Evolutionary conservation across 1,140 invertebrate species (phyloP).

Genomic region (Leptopilina boulardi): DNA sequence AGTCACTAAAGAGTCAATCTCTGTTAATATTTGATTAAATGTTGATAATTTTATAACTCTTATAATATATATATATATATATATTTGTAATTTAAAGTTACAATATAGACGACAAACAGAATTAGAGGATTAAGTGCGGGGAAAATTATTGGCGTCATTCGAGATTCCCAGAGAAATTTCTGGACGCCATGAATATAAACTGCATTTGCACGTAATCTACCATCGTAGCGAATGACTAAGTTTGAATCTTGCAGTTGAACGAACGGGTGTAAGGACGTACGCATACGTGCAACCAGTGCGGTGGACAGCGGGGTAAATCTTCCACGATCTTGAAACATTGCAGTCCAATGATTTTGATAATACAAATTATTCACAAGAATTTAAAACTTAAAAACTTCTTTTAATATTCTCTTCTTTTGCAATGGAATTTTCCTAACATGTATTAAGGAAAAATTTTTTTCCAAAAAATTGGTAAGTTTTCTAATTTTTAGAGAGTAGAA

Average conservation of each 20-base stretch:
- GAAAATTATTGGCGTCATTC: neutral
- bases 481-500: too few relatives aligned
- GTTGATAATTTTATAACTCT: too few relatives aligned
- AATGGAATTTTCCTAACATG: too few relatives aligned
- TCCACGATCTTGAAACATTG: neutral
- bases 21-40: too few relatives aligned
- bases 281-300: constrained; percentile 4
- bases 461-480: too few relatives aligned
- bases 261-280: constrained; percentile 20
- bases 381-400: too few relatives aligned
- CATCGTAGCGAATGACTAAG: constrained; percentile 21
- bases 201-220: constrained; percentile 12
- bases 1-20: too few relatives aligned
- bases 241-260: constrained; percentile 26
- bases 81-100: too few relatives aligned
- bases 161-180: neutral
- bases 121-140: neutral
- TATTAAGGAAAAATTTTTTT: too few relatives aligned
- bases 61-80: too few relatives aligned
- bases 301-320: neutral
- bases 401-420: too few relatives aligned
- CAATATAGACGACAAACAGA: neutral
- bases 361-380: neutral
- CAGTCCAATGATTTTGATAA: neutral
- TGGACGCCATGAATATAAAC: constrained; percentile 10